Evolutionary conservation across 2,888 invertebrate species (phyloP).

Genomic region (Dicycla oo): DNA sequence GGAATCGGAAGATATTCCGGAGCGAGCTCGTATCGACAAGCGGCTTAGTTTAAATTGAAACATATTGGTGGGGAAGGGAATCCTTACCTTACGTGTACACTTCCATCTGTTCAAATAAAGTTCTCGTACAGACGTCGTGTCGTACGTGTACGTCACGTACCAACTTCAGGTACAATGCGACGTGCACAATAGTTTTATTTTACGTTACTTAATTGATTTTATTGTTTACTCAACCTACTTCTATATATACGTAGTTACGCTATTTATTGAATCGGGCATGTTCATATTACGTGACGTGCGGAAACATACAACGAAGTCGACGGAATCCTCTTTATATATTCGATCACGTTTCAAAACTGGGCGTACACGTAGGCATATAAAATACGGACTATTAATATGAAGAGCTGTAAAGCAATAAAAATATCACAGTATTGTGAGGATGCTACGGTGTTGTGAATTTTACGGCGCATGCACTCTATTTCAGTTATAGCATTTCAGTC

Average conservation of each 20-base stretch:
- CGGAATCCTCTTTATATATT: constrained; percentile 37
- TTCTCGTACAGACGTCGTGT: constrained; percentile 51
- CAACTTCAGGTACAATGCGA: constrained; percentile 25
- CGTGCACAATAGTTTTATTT: constrained; percentile 40
- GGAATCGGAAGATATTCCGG: constrained; percentile 81
- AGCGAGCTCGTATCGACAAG: constrained; percentile 85
- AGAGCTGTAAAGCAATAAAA: constrained; percentile 63
- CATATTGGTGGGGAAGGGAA: constrained; percentile 85
- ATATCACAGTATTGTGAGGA: constrained; percentile 63
- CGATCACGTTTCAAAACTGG: constrained; percentile 48
- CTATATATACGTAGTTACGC: not conserved
- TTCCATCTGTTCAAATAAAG: constrained; percentile 79
- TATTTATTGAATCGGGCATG: constrained; percentile 38
- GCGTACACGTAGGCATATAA: constrained; percentile 49
- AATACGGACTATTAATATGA: constrained; percentile 61
- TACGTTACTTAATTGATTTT: constrained; percentile 53
- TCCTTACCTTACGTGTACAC: constrained; percentile 79
- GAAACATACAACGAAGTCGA: constrained; percentile 33
- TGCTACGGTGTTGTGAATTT: constrained; percentile 71
- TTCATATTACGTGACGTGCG: constrained; percentile 33
- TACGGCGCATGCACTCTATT: constrained; percentile 81
- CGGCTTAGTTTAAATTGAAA: constrained; percentile 89
- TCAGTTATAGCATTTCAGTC: constrained; percentile 83
- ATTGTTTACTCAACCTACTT: constrained; percentile 49
- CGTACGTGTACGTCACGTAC: not conserved